Base-by-base conservation (phyloP, 2,888 invertebrate species). In the Gandaritis pyraliata region DNA sequence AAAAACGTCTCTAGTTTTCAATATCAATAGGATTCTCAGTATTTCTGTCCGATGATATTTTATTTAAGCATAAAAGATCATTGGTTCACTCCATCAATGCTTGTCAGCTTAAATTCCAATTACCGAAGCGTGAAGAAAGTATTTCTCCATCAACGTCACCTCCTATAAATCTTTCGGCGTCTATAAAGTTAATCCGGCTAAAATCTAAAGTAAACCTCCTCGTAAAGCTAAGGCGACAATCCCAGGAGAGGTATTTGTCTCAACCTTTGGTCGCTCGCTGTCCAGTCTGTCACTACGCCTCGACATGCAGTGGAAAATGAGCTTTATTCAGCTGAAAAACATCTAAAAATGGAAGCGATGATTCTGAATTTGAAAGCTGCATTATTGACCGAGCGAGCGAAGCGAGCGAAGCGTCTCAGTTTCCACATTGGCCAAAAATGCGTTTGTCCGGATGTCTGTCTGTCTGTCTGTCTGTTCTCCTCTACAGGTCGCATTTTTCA, bases 141-240 rank as follows among this genome's bases (percentile, higher is more conserved):
- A 52, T 61, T 46, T 49, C 50, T 39, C 46, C 53, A 50, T 54
- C 41, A 62, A 12, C 23, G 29, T 39, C 38, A 58, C 57, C 57
- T 56, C 48, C 36, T 48, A 63, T 59, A 56, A 52, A 58, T 63
- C 56, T 59, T 36, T n/a, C 45, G 45, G n/a, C 56, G 47, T 63
- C 63, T 56, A 59, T 64, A 64, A 60, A 60, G 59, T 59, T 53
- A 64, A 64, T 64, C 59, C 56, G 23, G 43, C 48, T 56, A 57
- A 59, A 55, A 60, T 49, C 56, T 60, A 59, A 64, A 64, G 64
- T 60, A 53, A 64, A 59, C 56, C 58, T 63, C 49, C 48, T 46
- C 64, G 64, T 56, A 56, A 56, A 59, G 47, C 47, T 43, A 48
- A 47, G 58, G 43, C 39, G 51, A 54, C 48, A 49, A 54, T 58